Evolutionary conservation across 2,797 vertebrate genomes (phyloP), one percentile per base, ranked within the genome.

Genomic region (Moxostoma hubbsi): DNA sequence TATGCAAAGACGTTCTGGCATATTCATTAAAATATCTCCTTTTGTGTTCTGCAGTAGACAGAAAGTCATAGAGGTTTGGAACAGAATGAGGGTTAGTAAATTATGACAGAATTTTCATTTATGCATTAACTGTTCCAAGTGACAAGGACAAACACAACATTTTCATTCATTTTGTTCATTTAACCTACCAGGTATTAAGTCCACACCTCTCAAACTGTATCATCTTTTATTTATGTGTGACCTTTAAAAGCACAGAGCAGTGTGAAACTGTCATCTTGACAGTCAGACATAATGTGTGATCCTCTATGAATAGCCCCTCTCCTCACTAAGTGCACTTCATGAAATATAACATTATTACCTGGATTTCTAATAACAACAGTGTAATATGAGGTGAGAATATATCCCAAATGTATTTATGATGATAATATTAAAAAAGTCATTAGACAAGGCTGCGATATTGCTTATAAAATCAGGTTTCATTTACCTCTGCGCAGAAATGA

Each of bases 301-400:
- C 65, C 16, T 16, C 73, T 83, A 81, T 84, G 83, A 84, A 85
- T 74, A 79, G 70, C 68, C 77, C 68, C 79, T 72, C 77, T 75
- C 16, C 72, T 71, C 24, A 24, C 24, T 67, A 76, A 75, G 61
- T 24, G 74, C 65, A 64, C 51, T 81, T 77, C 18, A 81, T 55
- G 11, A 84, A 85, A 87, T 70, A 83, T 85, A 67, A 65, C 7
- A 78, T 66, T 79, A 74, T 84, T 57, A 79, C 68, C 75, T 67
- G 61, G 68, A 84, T 76, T 81, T 66, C 68, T n/a, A 73, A 73
- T 82, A 51, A 76, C 63, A 47, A 54, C 68, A 46, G 43, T 59
- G 59, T 53, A 63, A 49, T 53, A 66, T 13, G 36, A 70, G 36
- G 45, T 72, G 66, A 59, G 65, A 64, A 79, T 75, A 51, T 4